Conservation (phyloP, 1,140 invertebrate species). For the Diorhabda carinulata region DNA sequence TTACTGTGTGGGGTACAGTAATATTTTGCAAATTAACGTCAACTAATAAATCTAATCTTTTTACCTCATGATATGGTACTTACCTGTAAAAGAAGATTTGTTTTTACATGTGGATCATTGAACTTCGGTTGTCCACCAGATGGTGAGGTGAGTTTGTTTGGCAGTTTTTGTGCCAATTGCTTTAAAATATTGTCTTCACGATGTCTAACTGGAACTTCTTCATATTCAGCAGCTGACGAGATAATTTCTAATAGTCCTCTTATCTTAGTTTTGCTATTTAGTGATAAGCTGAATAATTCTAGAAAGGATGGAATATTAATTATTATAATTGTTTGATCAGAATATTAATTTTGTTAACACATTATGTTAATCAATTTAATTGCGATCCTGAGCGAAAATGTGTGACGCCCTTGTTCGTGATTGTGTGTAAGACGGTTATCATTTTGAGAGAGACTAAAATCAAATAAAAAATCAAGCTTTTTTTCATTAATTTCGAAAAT, state of each 20-base stretch:
- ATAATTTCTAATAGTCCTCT: constrained; percentile 97
- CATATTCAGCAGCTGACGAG: constrained; percentile 95
- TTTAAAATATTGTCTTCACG: constrained; percentile 89
- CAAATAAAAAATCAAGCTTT: too few relatives aligned
- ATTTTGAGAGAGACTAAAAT: too few relatives aligned
- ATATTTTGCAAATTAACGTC: too few relatives aligned
- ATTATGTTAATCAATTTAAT: too few relatives aligned
- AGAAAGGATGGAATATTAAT: constrained; percentile 28
- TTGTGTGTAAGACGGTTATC: too few relatives aligned
- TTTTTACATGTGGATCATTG: constrained; percentile 97
- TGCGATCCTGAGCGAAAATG: too few relatives aligned
- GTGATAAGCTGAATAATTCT: constrained; percentile 95
- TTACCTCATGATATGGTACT: not conserved
- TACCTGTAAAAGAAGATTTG: constrained; percentile 76
- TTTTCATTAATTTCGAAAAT: too few relatives aligned
- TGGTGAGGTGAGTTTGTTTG: constrained; percentile 67
- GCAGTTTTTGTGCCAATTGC: constrained; percentile 72
- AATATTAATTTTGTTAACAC: too few relatives aligned
- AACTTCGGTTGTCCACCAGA: constrained; percentile 59
- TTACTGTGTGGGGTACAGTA: too few relatives aligned
- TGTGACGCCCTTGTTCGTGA: too few relatives aligned
- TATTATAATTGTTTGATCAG: constrained; percentile 3
- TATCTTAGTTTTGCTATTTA: constrained; percentile 97
- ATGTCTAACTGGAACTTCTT: constrained; percentile 90
- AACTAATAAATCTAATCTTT: too few relatives aligned